Conservation (phyloP, 35 echinoderm and acorn worm species). For the Antedon bifida region DNA sequence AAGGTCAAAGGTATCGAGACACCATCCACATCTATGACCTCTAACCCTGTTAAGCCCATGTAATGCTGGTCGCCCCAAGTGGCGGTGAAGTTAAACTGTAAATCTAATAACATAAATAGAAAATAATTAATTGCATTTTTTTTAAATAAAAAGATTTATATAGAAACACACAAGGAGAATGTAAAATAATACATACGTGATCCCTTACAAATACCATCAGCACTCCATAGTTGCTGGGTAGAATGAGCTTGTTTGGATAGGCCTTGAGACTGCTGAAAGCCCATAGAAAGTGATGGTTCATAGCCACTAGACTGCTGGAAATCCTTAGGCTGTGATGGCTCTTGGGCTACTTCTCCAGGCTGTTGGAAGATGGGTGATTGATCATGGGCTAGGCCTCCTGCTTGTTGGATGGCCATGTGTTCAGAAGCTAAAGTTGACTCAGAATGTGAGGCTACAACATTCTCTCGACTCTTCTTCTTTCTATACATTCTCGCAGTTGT, state of each 20-base stretch:
- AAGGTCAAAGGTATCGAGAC: conserved; percentile 42
- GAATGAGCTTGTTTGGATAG: not conserved
- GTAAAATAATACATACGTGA: not conserved
- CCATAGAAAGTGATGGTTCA: no score
- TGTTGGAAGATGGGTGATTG: no score
- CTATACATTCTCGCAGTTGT: conserved; percentile 56
- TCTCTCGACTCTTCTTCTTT: conserved; percentile 25
- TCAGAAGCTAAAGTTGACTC: not conserved
- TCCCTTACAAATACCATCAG: not conserved
- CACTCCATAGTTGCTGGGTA: not conserved
- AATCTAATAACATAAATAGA: conserved; percentile 25
- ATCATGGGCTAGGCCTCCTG: not conserved
- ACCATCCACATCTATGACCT: conserved; percentile 65
- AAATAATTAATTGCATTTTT: not conserved
- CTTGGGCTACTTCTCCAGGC: no score
- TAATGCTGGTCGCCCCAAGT: conserved; percentile 91
- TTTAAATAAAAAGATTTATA: not conserved
- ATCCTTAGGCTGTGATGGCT: no score
- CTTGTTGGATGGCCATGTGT: not conserved
- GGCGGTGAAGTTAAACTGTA: conserved; percentile 61
- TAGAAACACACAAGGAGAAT: not conserved
- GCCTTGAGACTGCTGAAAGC: no score
- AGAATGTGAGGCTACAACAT: not conserved
- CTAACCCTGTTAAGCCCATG: conserved; percentile 75
- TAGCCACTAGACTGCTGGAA: no score